Evolutionary conservation across 2,888 invertebrate species (phyloP).

Genomic region (Formica aserva): DNA sequence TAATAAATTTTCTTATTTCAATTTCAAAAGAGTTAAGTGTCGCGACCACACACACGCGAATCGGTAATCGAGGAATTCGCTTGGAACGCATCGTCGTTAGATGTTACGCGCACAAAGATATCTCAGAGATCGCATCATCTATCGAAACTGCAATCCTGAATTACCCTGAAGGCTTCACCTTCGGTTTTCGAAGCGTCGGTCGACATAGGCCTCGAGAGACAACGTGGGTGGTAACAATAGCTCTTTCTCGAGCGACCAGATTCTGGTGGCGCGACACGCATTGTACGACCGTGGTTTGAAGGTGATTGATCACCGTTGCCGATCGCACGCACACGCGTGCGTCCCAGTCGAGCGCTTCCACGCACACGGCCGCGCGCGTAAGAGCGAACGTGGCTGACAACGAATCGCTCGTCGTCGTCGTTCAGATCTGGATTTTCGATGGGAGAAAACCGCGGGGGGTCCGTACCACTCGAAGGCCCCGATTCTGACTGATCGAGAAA

Average conservation of each 20-base stretch:
- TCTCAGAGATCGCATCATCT: constrained; percentile 42
- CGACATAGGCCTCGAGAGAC: constrained; percentile 65
- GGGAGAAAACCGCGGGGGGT: constrained; percentile 70
- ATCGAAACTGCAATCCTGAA: constrained; percentile 42
- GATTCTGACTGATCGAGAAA: constrained; percentile 71
- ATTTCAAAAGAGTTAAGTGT: neutral
- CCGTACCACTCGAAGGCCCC: constrained; percentile 57
- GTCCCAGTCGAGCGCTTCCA: constrained; percentile 37
- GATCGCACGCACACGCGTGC: constrained; percentile 66
- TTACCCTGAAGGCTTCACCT: constrained; percentile 31
- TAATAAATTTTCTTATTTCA: neutral
- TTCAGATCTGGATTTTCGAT: constrained; percentile 74
- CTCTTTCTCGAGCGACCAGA: constrained; percentile 77
- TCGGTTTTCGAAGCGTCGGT: constrained; percentile 37
- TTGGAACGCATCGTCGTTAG: constrained; percentile 7
- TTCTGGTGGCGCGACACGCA: constrained; percentile 80
- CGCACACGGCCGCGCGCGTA: constrained; percentile 56
- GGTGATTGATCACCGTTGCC: constrained; percentile 83
- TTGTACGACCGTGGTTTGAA: constrained; percentile 81
- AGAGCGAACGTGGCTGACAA: constrained; percentile 67
- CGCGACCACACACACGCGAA: constrained; percentile 9
- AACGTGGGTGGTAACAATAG: constrained; percentile 85
- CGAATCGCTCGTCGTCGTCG: constrained; percentile 61
- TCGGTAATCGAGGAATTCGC: constrained; percentile 1
- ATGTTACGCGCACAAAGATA: neutral